Evolutionary conservation across 2,113 vertebrate genomes (phyloP), one percentile per base, ranked within the genome.

Genomic region (Actenoides hombroni): DNA sequence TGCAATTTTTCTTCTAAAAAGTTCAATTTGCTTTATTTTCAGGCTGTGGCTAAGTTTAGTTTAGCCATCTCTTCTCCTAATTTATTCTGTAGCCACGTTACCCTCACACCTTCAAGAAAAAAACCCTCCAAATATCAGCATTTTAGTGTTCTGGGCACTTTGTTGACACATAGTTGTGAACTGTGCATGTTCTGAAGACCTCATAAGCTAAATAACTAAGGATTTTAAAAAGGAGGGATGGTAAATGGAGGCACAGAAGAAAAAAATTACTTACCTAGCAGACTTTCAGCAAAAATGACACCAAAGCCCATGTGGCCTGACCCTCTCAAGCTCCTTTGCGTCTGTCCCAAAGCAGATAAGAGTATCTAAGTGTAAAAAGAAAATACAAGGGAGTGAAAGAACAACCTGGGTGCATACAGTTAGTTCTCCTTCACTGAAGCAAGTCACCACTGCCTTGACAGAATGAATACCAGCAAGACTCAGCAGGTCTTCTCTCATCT

Each of bases 401-500:
- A 69, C 16, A 42, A 77, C 54, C 37, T 49, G 18, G 17, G 29
- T 28, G 35, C 11, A 37, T 4, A n/a, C 13, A 23, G 46, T 8
- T 31, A 44, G 14, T 71, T 90, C 74, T 59, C 37, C 39, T 81
- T 54, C 56, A 28, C 56, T 12, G 37, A 81, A 82, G 46, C 7
- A 75, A 88, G 29, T 8, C 37, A 37, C 7, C 0, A 0, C 21
- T 70, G 21, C 8, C 19, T 31, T 74, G 75, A 54, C 14, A 63
- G n/a, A 20, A 42, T 54, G 29, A 80, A 61, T 3, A 33, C 7
- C 29, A 53, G n/a, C 28, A 61, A 49, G 33, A 56, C 49, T 71
- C 5, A 2, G 14, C 33, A 5, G 12, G 6, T 37, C 28, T 12
- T 35, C 28, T 57, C 60, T 90, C 15, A 18, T 54, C 54, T 48